Evolutionary conservation across 2,113 vertebrate genomes (phyloP), one percentile per base, ranked within the genome.

Genomic region (Notiomystis cincta): DNA sequence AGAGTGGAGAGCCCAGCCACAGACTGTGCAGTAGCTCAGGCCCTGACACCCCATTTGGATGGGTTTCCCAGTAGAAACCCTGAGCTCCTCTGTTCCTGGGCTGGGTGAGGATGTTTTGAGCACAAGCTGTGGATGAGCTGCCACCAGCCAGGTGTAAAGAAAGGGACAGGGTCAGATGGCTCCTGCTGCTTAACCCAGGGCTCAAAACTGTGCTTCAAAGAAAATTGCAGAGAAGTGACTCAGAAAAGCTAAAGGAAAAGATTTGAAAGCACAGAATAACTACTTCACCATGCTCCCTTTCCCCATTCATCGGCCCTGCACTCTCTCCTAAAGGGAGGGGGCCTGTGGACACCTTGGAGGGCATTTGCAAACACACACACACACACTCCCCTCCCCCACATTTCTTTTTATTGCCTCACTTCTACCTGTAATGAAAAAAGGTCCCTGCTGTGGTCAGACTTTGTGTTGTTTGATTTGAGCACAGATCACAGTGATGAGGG

Each of bases 361-460:
- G 35, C 62, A 51, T 93, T 93, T 94, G 58, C 79, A 73, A 87
- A 81, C 53, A 58, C 22, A 13, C 35, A 25, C 66, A 45, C n/a
- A 65, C 16, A 44, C 3, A 1, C n/a, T 90, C 42, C 80, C 71
- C 37, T 23, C 44, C 15, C 15, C 42, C 4, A 1, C 44, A 24
- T 38, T 90, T 80, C 71, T 81, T 93, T 88, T 91, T 73, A 76
- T 72, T 96, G 72, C 85, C 62, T 89, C 67, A 9, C 51, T 93
- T 89, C 80, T 67, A 96, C 80, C 77, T 91, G 77, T 86, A 96
- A 86, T 73, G 78, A 79, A 95, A 84, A 89, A 89, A 78, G 50
- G 81, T 73, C 71, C 84, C 65, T 2, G 13, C 69, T 78, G 42
- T 65, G 83, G 87, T 88, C 92, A 87, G 90, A 89, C 47, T 64